A percentile compares a stretch with the other conserved stretches of the same genome.
Conservation (phyloP, 2,113 vertebrate genomes). For the Galeopterus variegatus region DNA sequence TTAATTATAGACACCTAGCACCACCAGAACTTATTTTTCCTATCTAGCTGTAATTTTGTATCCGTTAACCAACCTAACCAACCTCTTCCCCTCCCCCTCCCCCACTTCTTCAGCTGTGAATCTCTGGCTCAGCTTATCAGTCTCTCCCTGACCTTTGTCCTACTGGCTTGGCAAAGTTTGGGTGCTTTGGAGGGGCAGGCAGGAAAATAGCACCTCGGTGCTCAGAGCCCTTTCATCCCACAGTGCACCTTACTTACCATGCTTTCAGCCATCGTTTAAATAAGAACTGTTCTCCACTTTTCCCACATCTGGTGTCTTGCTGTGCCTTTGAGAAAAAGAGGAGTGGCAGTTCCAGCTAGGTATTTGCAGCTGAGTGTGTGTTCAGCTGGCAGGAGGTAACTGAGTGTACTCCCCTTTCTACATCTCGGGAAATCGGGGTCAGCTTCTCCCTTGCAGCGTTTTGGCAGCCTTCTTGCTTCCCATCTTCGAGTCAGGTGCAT, state of each 20-base stretch:
- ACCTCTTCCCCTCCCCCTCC: too few species aligned
- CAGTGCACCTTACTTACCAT: not conserved
- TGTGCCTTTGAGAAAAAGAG: not conserved
- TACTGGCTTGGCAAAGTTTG: not conserved
- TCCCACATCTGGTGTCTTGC: not conserved
- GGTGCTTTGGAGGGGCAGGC: not conserved
- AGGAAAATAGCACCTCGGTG: not conserved
- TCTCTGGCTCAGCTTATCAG: not conserved
- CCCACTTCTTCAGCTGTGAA: not conserved
- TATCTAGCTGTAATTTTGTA: too few species aligned
- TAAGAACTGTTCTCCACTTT: not conserved
- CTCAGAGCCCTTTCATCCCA: not conserved
- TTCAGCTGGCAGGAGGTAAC: not conserved
- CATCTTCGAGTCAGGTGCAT: not conserved
- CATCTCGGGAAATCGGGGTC: not conserved
- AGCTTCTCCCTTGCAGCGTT: not conserved
- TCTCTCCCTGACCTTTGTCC: conserved; percentile 45
- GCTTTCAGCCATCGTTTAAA: not conserved
- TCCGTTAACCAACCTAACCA: too few species aligned
- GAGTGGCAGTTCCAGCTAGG: not conserved
- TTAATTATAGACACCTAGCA: too few species aligned
- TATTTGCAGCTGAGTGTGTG: not conserved
- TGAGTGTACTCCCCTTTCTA: not conserved
- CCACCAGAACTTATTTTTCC: too few species aligned
- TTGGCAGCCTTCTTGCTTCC: not conserved